Evolutionary conservation across 2,888 invertebrate species (phyloP).

Genomic region (Drosophila melanosoma): DNA sequence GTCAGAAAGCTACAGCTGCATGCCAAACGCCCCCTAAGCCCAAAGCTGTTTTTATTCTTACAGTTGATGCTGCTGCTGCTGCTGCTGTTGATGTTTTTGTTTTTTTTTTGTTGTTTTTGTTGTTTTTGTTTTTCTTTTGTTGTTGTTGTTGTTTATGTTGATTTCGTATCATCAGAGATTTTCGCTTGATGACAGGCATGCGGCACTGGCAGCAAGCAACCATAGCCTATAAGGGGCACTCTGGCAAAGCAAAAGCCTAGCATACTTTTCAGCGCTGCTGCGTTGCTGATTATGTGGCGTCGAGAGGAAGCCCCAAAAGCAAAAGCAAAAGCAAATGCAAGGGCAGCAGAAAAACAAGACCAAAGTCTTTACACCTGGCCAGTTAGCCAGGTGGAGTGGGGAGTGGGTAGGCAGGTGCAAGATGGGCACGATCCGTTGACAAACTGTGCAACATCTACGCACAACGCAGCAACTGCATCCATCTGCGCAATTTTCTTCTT

Average conservation of each 20-base stretch:
- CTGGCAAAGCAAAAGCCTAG: constrained; percentile 49
- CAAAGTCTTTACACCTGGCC: constrained; percentile 27
- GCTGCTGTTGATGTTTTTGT: constrained; percentile 60
- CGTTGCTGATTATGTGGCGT: constrained; percentile 70
- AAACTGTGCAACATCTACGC: constrained; percentile 14
- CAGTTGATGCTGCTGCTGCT: constrained; percentile 18
- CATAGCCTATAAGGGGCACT: constrained; percentile 28
- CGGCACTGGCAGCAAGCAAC: constrained; percentile 13
- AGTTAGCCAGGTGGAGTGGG: constrained; percentile 21
- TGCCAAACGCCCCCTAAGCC: constrained; percentile 25
- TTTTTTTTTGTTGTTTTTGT: constrained; percentile 75
- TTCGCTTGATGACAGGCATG: constrained; percentile 59
- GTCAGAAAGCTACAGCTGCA: constrained; percentile 9
- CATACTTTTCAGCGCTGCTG: constrained; percentile 75
- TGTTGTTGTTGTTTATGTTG: constrained; percentile 75
- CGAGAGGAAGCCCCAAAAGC: constrained; percentile 36
- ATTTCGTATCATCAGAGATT: constrained; percentile 81
- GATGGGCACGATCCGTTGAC: constrained; percentile 34
- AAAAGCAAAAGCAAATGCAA: constrained; percentile 53
- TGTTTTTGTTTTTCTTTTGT: constrained; percentile 71
- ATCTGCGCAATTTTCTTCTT: constrained; percentile 27
- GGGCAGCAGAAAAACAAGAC: constrained; percentile 49
- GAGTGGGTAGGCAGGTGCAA: not conserved
- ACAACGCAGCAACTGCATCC: constrained; percentile 11
- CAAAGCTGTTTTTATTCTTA: constrained; percentile 49